Conservation (phyloP, 2,113 vertebrate genomes). For the Ictalurus punctatus region DNA sequence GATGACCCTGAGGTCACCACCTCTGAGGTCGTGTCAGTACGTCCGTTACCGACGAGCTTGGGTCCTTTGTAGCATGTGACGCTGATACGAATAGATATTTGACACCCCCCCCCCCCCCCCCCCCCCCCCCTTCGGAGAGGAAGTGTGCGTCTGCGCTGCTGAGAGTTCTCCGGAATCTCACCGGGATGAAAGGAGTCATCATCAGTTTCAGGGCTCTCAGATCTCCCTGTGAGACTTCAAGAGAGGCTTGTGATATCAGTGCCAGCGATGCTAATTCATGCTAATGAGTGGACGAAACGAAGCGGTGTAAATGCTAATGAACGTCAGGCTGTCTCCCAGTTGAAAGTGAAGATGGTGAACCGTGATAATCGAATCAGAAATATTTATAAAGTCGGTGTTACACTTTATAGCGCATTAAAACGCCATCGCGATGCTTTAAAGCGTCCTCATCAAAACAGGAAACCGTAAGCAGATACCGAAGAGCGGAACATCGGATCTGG, state of each 20-base stretch:
- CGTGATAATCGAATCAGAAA: not conserved
- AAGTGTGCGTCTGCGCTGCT: constrained; percentile 31
- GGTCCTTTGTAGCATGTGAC: not conserved
- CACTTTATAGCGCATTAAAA: not conserved
- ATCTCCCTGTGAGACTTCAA: constrained; percentile 37
- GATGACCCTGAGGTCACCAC: constrained; percentile 21
- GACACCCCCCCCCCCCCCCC: no score
- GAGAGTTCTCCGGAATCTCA: constrained; percentile 38
- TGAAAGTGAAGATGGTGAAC: not conserved
- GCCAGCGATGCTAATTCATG: constrained; percentile 51
- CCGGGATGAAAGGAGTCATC: constrained; percentile 46
- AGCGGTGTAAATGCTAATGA: constrained; percentile 43
- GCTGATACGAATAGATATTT: constrained; percentile 17
- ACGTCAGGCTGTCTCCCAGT: not conserved
- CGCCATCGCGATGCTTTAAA: not conserved
- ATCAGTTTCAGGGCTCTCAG: constrained; percentile 48
- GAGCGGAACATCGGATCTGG: no score
- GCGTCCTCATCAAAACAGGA: not conserved
- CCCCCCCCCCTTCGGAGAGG: not conserved
- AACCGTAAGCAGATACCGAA: not conserved
- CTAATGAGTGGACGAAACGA: constrained; percentile 39
- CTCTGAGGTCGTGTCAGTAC: constrained; percentile 40
- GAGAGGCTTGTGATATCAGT: constrained; percentile 30
- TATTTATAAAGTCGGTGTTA: not conserved
- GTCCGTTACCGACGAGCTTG: constrained; percentile 15